Evolutionary conservation across 2,888 invertebrate species (phyloP), one percentile per base, ranked within the genome.

Genomic region (Ormyrus thymus): DNA sequence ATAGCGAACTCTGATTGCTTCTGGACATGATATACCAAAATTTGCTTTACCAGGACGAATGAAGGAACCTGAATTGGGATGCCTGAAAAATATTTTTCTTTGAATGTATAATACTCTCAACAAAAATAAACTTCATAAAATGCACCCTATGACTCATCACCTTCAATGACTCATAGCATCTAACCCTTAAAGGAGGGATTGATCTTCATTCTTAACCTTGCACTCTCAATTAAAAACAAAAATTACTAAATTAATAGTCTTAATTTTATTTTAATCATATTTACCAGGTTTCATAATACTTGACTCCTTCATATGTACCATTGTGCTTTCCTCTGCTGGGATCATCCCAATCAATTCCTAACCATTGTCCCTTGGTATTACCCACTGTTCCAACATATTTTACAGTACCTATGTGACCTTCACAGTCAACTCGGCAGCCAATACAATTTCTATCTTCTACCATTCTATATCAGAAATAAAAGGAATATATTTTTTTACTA

Each of bases 301-400:
- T 93, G 65, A 93, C 91, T 65, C 95, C 96, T 82, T 97, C 94
- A 59, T 97, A 93, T 61, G 92, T 93, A 0, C 99, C 99, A 91
- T 97, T 94, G 88, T 99, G 98, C 89, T 97, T 98, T 1, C 99
- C 99, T 85, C 98, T 92, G 7, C 91, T 90, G 4, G 93, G 92
- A 85, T 97, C 94, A 89, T 99, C 98, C 98, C 98, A 99, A 89
- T 99, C 98, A n/a, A 99, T 93, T 0, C 99, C 99, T 76, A 97
- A 92, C 98, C 98, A 98, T 80, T 86, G 83, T 77, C 90, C 90
- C 78, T 87, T 88, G 6, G 88, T 89, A 13, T 87, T 84, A 5
- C 90, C 90, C 11, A 93, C 92, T 55, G 88, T 84, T 29, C 93
- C 93, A 69, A 92, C 86, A 84, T 91, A 93, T 80, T 89, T 90